Percentiles rank a stretch among this genome's conserved stretches.
These are phyloP conservation scores for Tribolium freemani DNA, from an alignment of 2,888 invertebrate genomes.

Conservation along the genomic window DNA sequence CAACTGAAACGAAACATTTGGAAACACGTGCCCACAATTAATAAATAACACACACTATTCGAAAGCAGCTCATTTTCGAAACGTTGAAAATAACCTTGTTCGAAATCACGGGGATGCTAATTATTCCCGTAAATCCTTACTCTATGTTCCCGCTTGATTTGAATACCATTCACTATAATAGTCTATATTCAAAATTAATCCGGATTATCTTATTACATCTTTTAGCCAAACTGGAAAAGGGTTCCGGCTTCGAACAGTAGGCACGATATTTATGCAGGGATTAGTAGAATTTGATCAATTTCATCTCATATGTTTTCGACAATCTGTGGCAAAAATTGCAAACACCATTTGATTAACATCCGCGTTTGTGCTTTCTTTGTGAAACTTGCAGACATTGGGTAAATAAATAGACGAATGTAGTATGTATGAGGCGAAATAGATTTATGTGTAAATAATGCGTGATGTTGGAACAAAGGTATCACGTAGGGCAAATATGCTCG, in stretches of 20 bases:
- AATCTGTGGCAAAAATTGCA: not conserved
- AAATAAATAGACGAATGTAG: not conserved
- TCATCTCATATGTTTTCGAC: not conserved
- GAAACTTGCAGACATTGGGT: not conserved
- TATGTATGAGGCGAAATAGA: constrained; percentile 17
- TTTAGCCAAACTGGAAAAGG: constrained; percentile 14
- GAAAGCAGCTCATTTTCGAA: constrained; percentile 5
- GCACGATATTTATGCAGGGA: constrained; percentile 5
- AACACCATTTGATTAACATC: not conserved
- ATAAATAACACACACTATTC: constrained; percentile 1
- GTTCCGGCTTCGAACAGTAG: not conserved
- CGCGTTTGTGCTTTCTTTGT: not conserved
- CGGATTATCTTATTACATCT: constrained; percentile 28
- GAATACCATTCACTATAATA: constrained; percentile 17
- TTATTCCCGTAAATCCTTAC: constrained; percentile 8
- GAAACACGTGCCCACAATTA: constrained; percentile 8
- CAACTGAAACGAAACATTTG: constrained; percentile 11
- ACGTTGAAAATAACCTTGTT: constrained; percentile 21
- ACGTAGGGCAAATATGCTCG: constrained; percentile 33
- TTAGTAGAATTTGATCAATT: constrained; percentile 1
- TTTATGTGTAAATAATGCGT: constrained; percentile 33
- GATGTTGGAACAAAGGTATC: constrained; percentile 35
- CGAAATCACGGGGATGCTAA: constrained; percentile 11
- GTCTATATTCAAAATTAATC: constrained; percentile 25
- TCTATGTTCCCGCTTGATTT: constrained; percentile 3